Evolutionary conservation across 2,888 invertebrate species (phyloP).

Genomic region (Octodonta nipae): DNA sequence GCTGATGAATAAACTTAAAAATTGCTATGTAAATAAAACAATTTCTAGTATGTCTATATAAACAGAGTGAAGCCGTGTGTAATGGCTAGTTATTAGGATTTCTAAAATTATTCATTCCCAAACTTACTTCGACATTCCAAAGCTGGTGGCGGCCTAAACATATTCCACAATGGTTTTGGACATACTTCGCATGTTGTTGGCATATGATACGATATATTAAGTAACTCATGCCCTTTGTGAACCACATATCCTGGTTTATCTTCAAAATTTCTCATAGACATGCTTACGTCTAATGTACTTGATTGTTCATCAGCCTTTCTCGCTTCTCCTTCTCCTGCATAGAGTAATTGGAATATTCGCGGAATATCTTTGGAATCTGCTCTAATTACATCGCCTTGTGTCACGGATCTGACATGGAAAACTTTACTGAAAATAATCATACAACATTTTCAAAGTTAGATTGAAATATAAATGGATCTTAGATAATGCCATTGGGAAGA

Average conservation of each 20-base stretch:
- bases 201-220: slow-evolving; percentile 93
- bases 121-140: slow-evolving; percentile 85
- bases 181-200: slow-evolving; percentile 97
- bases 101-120: no score
- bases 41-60: no score
- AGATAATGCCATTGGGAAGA: no score
- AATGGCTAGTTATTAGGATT: no score
- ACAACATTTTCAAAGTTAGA: slow-evolving; percentile 1
- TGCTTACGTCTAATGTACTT: slow-evolving; percentile 37
- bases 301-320: slow-evolving; percentile 57
- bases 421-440: slow-evolving; percentile 76
- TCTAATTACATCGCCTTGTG: slow-evolving; percentile 96
- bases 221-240: slow-evolving; percentile 92
- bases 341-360: slow-evolving; percentile 91
- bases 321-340: slow-evolving; percentile 93
- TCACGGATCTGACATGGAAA: slow-evolving; percentile 95
- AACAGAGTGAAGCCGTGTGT: no score
- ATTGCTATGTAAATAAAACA: no score
- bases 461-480: background rate
- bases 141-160: slow-evolving; percentile 95
- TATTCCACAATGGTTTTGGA: slow-evolving; percentile 91
- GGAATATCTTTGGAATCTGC: slow-evolving; percentile 99
- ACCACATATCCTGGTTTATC: slow-evolving; percentile 32
- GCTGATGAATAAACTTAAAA: no score
- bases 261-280: slow-evolving; percentile 36